A percentile compares a stretch with the other conserved stretches of the same genome.
phyloP scores from a whole-genome alignment of 2,888 invertebrate genomes.

The Nasonovia ribisnigri region DNA sequence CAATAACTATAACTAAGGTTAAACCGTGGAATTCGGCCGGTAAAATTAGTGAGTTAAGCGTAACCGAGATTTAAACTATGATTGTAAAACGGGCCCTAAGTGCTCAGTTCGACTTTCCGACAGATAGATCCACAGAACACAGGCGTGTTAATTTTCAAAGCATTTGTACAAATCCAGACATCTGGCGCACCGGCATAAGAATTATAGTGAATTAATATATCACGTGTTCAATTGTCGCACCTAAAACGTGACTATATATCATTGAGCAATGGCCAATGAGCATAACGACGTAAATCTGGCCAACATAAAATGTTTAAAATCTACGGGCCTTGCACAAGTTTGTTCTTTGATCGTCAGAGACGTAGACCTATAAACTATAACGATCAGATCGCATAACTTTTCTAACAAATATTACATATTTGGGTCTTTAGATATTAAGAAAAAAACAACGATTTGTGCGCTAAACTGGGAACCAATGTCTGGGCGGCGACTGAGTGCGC shows the following conservation, averaged over 20 bases:
- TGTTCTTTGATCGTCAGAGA: not conserved
- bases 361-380: not conserved
- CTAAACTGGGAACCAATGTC: slow-evolving; percentile 27
- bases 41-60: too few species aligned
- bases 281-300: not conserved
- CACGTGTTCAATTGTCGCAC: not conserved
- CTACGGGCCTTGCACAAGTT: not conserved
- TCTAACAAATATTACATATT: too few species aligned
- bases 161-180: not conserved
- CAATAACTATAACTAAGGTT: too few species aligned
- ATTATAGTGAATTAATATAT: not conserved
- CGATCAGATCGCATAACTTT: not conserved
- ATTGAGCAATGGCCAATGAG: too few species aligned
- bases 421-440: too few species aligned
- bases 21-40: too few species aligned
- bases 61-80: too few species aligned
- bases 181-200: too few species aligned
- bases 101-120: not conserved
- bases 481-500: not conserved
- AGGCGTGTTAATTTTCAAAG: not conserved
- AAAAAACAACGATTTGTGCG: not conserved
- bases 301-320: not conserved
- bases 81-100: too few species aligned
- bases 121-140: not conserved
- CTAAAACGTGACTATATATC: not conserved